These are phyloP conservation scores for Acheta domesticus DNA, from an alignment of 2,888 invertebrate genomes.

Conservation along the genomic window DNA sequence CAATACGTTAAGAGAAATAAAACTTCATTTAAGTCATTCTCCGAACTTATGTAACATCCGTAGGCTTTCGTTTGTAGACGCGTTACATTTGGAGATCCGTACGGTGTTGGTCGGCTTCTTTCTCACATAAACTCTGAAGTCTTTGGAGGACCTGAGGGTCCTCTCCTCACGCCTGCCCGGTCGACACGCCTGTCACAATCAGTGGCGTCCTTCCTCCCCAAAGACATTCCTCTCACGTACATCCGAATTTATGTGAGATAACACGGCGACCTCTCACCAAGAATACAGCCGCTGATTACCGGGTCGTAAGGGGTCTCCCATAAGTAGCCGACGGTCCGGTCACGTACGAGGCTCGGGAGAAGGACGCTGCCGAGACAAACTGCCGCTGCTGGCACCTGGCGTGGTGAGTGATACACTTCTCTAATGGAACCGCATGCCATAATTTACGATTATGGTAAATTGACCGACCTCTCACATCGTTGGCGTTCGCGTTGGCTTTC, in stretches of 20 bases:
- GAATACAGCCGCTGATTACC: not conserved
- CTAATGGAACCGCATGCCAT: slow-evolving; percentile 1
- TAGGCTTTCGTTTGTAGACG: too few species aligned
- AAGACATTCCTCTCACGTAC: not conserved
- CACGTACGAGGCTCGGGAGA: not conserved
- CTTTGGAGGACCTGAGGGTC: too few species aligned
- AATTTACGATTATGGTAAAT: slow-evolving; percentile 7
- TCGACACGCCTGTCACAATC: not conserved
- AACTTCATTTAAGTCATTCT: too few species aligned
- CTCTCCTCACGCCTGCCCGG: too few species aligned
- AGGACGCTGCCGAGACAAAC: not conserved
- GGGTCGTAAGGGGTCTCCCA: not conserved
- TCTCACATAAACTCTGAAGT: too few species aligned
- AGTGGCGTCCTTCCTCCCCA: not conserved
- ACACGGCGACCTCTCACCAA: not conserved
- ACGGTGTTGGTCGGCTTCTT: too few species aligned
- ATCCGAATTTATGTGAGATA: slow-evolving; percentile 18
- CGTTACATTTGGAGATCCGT: too few species aligned
- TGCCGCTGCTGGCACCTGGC: not conserved
- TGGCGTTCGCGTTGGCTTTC: not conserved
- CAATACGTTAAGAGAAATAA: too few species aligned
- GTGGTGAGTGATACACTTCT: not conserved
- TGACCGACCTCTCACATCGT: too few species aligned
- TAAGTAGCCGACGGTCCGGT: too few species aligned
- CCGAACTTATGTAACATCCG: too few species aligned